A percentile compares a stretch with the other conserved stretches of the same genome.
phyloP scores from a whole-genome alignment of 2,113 vertebrate genomes.

The Emydocephalus ijimae region DNA sequence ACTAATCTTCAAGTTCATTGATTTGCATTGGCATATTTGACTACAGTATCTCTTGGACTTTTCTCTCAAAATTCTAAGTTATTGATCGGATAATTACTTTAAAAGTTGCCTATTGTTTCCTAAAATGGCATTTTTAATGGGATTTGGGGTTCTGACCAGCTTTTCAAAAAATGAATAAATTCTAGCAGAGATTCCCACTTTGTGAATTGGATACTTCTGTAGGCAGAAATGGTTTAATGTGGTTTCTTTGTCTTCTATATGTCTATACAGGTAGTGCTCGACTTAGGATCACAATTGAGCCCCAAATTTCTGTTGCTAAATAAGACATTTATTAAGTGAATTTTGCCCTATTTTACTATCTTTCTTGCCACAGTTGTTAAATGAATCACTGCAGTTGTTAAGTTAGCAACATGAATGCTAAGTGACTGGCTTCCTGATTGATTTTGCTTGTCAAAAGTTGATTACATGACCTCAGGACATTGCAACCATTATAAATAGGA shows the following conservation, averaged over 20 bases:
- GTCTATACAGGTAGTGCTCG: background rate
- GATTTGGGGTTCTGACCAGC: background rate
- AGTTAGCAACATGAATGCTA: background rate
- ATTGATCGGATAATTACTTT: background rate
- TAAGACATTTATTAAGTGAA: background rate
- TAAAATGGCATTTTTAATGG: background rate
- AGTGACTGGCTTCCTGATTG: background rate
- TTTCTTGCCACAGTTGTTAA: background rate
- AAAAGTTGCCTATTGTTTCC: background rate
- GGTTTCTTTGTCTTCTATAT: background rate
- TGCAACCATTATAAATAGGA: too few relatives aligned
- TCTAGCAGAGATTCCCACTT: background rate
- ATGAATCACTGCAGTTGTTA: background rate
- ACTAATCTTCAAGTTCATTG: too few relatives aligned
- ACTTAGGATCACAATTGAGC: background rate
- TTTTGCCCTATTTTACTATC: background rate
- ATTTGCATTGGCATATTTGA: background rate
- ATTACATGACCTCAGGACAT: background rate
- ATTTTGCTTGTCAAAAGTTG: background rate
- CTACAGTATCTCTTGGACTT: background rate
- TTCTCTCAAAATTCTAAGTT: background rate
- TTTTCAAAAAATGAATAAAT: background rate
- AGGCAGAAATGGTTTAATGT: background rate
- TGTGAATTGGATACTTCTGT: background rate
- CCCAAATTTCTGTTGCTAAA: background rate